Evolutionary conservation across 2,113 vertebrate genomes (phyloP), one percentile per base, ranked within the genome.

Genomic region (Furnarius figulus): DNA sequence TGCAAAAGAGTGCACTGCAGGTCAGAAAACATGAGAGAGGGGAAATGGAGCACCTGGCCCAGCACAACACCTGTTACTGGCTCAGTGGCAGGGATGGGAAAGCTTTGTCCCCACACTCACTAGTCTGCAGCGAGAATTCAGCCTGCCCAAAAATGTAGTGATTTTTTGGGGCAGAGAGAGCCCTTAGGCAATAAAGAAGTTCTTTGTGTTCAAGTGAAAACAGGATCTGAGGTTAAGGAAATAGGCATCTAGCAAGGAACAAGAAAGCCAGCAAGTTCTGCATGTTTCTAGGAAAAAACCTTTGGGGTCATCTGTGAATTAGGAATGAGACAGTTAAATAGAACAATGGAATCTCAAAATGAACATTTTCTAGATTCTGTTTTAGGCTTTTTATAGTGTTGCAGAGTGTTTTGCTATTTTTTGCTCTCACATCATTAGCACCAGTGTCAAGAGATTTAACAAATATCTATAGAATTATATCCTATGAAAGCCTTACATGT

Each of bases 331-430:
- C 24, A 17, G n/a, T 61, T 33, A 7, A 87, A 30, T 3, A 7
- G 6, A 80, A 39, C 1, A 62, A 49, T 1, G 1, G n/a, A 15
- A 33, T n/a, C 42, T 21, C 21, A 42, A 63, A 82, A 66, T 11
- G 2, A 12, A 52, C 10, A 0, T 21, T 39, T 47, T 35, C 5
- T 35, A 44, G 5, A 82, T 24, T 4, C 4, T 39, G 6, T 10
- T n/a, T 65, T 21, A n/a, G 33, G 22, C 4, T 81, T 80, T 76
- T 50, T 30, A 42, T 25, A 47, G 37, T 2, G 0, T 9, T 79
- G 8, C 8, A 46, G 16, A 30, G 8, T 9, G 6, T 10, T 70
- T 59, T 55, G 7, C 21, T 37, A 8, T n/a, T 91, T 79, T 73
- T 53, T 53, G 20, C 21, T 71, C 8, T 47, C 28, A 35, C 8